Conservation (phyloP, 2,888 invertebrate species). For the Ornithoptera alexandrae region DNA sequence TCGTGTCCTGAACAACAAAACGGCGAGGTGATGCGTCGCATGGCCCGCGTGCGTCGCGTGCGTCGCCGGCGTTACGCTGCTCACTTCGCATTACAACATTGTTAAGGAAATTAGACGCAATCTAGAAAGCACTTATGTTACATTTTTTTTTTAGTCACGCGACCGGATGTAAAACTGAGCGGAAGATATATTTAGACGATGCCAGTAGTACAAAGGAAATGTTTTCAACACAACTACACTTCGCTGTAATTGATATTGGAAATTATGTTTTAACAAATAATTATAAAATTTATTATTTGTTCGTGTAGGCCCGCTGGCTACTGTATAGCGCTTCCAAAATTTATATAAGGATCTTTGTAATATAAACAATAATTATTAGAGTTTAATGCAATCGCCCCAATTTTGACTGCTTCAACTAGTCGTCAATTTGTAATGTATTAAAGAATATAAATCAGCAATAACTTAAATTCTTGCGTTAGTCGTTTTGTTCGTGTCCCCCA, state of each 20-base stretch:
- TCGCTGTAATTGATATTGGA: too few species aligned
- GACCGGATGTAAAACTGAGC: too few species aligned
- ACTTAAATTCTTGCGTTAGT: background rate
- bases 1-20: background rate
- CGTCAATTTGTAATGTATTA: conserved; percentile 34
- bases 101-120: too few species aligned
- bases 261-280: too few species aligned
- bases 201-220: too few species aligned
- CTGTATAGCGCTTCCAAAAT: conserved; percentile 21
- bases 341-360: conserved; percentile 9
- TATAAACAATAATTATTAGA: conserved; percentile 1
- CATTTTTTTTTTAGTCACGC: too few species aligned
- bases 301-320: background rate
- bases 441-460: conserved; percentile 6
- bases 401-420: conserved; percentile 16
- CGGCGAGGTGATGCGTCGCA: conserved; percentile 4
- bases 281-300: too few species aligned
- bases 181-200: too few species aligned
- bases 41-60: conserved; percentile 13
- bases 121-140: too few species aligned
- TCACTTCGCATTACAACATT: too few species aligned
- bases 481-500: background rate
- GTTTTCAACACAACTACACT: too few species aligned
- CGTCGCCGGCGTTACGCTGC: background rate
- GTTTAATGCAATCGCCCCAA: conserved; percentile 11